A percentile compares a stretch with the other conserved stretches of the same genome.
phyloP scores from a whole-genome alignment of 2,888 invertebrate genomes.

The Cylloceria caligata region DNA sequence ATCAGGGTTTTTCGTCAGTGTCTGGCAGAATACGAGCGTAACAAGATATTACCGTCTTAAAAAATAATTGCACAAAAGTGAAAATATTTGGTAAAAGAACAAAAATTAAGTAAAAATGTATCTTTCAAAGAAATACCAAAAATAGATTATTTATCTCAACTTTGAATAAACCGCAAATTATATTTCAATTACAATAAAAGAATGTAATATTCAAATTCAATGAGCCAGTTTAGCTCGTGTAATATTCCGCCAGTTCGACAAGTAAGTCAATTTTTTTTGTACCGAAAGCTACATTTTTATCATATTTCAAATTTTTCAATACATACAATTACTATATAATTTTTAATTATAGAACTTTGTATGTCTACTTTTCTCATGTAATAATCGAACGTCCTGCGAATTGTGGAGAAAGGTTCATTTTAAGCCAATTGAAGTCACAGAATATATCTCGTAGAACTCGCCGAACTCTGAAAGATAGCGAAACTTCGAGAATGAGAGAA shows the following conservation, averaged over 20 bases:
- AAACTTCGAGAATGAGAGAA: not conserved
- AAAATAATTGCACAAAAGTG: not conserved
- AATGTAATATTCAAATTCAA: too few relatives aligned
- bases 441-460: not conserved
- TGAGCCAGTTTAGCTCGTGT: too few relatives aligned
- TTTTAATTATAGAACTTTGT: not conserved
- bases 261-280: too few relatives aligned
- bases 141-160: not conserved
- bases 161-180: too few relatives aligned
- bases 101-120: not conserved
- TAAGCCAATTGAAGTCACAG: not conserved
- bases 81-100: not conserved
- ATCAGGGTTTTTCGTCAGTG: not conserved
- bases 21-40: not conserved
- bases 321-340: not conserved
- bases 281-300: too few relatives aligned
- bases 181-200: too few relatives aligned
- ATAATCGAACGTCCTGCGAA: not conserved
- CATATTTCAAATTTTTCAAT: too few relatives aligned
- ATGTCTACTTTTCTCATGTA: not conserved
- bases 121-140: not conserved
- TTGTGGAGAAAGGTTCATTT: not conserved
- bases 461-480: not conserved
- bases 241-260: too few relatives aligned
- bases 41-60: not conserved